A percentile compares a stretch with the other conserved stretches of the same genome.
Evolutionary conservation across 2,797 vertebrate species (phyloP).

Genomic region (Esox lucius): DNA sequence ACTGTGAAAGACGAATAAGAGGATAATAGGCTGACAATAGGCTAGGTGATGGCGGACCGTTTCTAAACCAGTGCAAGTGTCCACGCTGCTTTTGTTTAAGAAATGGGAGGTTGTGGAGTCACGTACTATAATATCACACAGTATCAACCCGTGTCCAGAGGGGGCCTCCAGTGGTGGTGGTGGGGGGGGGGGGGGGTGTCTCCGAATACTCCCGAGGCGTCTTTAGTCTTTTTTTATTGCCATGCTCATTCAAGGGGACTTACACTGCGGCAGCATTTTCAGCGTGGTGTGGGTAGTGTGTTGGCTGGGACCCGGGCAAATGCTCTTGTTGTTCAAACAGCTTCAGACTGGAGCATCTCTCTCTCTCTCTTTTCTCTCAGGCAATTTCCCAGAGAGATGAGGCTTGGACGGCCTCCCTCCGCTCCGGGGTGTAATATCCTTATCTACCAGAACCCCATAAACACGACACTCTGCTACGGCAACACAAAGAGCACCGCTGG

Average conservation of each 20-base stretch:
- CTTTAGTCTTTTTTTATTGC: not conserved
- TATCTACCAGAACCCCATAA: conserved; percentile 34
- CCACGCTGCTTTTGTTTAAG: not conserved
- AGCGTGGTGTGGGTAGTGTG: not conserved
- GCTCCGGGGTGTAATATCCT: conserved; percentile 30
- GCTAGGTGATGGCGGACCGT: not conserved
- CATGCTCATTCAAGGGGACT: not conserved
- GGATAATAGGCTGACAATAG: not conserved
- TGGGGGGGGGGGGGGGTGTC: not conserved
- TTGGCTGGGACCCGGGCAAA: not conserved
- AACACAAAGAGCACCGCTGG: not conserved
- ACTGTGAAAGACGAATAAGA: conserved; percentile 12
- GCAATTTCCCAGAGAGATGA: conserved; percentile 22
- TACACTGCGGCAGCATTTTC: not conserved
- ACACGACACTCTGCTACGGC: conserved; percentile 15
- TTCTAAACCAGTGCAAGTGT: not conserved
- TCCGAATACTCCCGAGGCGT: not conserved
- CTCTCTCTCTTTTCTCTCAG: conserved; percentile 9
- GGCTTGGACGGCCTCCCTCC: conserved; percentile 9
- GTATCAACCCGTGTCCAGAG: not conserved
- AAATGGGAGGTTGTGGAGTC: not conserved
- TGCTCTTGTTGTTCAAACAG: conserved; percentile 30
- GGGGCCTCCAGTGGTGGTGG: not conserved
- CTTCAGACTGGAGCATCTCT: conserved; percentile 15
- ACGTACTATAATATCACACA: not conserved